Evolutionary conservation across 2,888 invertebrate species (phyloP).

Genomic region (Caenorhabditis imperialis): DNA sequence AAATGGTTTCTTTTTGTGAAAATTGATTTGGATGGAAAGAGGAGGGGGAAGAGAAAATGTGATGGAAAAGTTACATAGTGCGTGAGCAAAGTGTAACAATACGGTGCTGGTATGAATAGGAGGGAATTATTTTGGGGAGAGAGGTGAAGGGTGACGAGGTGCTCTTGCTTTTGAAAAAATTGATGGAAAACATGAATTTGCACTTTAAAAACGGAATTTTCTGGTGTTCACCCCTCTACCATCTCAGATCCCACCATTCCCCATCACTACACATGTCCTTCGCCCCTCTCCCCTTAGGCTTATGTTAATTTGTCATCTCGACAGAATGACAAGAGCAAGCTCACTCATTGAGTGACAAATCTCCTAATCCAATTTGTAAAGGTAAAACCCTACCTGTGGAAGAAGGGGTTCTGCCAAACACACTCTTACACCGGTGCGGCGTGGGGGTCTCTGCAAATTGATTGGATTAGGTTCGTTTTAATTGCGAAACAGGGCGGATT

Average conservation of each 20-base stretch:
- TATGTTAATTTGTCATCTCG: slow-evolving; percentile 35
- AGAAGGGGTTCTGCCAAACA: neutral
- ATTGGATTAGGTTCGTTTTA: no score
- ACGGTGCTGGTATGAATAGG: no score
- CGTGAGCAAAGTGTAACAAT: no score
- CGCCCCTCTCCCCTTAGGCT: slow-evolving; percentile 40
- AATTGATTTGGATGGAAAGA: neutral
- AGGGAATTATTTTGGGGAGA: no score
- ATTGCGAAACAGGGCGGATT: no score
- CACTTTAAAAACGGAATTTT: neutral
- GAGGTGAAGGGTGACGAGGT: no score
- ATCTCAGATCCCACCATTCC: slow-evolving; percentile 7
- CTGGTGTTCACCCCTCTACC: slow-evolving; percentile 1
- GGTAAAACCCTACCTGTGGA: neutral
- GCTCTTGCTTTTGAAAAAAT: neutral
- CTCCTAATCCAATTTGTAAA: slow-evolving; percentile 42
- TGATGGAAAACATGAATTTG: slow-evolving; percentile 1
- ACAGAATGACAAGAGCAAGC: slow-evolving; percentile 22
- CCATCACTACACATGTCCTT: neutral
- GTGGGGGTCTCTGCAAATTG: no score
- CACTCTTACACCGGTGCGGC: no score
- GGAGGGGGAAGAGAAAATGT: no score
- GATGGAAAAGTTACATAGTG: no score
- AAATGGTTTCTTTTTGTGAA: no score
- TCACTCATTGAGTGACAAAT: slow-evolving; percentile 46